Percentiles rank a stretch among this genome's conserved stretches.
These are phyloP conservation scores for Vimba vimba DNA, from an alignment of 2,113 vertebrate species.

Conservation along the genomic window DNA sequence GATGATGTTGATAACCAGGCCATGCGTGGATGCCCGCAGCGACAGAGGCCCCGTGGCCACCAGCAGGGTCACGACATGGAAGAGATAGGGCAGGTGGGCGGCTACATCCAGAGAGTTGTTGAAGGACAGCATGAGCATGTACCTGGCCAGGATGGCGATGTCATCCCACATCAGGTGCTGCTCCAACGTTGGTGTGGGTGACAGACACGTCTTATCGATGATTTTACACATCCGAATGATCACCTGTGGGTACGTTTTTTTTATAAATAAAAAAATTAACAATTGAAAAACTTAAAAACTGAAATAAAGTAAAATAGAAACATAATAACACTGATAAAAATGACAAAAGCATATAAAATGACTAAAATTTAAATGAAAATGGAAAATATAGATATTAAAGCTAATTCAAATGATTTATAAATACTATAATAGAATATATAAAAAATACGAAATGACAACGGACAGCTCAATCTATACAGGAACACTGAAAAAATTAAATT, in stretches of 20 bases:
- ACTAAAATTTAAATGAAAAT: background rate
- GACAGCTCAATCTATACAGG: background rate
- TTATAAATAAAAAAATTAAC: background rate
- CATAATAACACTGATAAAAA: background rate
- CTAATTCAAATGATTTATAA: background rate
- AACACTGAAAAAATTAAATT: background rate
- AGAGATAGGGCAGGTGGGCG: constrained; percentile 88
- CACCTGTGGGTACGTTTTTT: constrained; percentile 69
- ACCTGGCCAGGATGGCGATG: constrained; percentile 86
- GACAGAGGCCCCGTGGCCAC: constrained; percentile 88
- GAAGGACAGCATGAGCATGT: constrained; percentile 90
- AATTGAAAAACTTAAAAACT: background rate
- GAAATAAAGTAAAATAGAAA: background rate
- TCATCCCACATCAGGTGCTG: constrained; percentile 93
- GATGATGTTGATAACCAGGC: constrained; percentile 89
- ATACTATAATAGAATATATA: background rate
- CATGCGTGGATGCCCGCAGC: constrained; percentile 86
- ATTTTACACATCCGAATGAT: constrained; percentile 91
- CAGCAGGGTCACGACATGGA: constrained; percentile 87
- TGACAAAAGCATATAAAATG: background rate
- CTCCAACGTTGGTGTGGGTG: constrained; percentile 85
- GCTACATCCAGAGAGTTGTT: constrained; percentile 90
- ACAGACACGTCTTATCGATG: constrained; percentile 89
- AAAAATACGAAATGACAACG: background rate
- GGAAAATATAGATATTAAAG: too few species aligned